A percentile compares a stretch with the other conserved stretches of the same genome.
These are phyloP conservation scores for Apis mellifera DNA, from an alignment of 1,140 invertebrate species.

Conservation along the genomic window DNA sequence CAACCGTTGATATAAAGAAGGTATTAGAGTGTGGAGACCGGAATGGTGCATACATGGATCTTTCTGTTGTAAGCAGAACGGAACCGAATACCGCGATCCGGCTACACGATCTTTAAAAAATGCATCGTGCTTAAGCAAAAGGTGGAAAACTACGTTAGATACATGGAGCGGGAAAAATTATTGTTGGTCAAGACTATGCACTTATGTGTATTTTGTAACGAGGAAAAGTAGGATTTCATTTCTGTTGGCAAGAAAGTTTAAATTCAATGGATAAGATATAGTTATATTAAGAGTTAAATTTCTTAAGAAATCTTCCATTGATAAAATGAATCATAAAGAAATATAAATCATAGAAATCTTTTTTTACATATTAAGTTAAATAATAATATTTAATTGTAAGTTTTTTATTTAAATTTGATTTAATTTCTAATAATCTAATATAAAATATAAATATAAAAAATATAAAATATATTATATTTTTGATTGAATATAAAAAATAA, in stretches of 20 bases:
- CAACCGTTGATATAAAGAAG: conserved; percentile 70
- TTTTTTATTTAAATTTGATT: too few relatives aligned
- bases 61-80: conserved; percentile 78
- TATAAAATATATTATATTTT: too few relatives aligned
- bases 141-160: background rate
- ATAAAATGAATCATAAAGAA: too few relatives aligned
- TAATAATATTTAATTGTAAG: too few relatives aligned
- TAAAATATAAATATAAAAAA: too few relatives aligned
- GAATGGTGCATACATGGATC: conserved; percentile 67
- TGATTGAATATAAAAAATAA: too few relatives aligned
- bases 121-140: conserved; percentile 18
- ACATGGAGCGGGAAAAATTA: background rate
- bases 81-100: conserved; percentile 73
- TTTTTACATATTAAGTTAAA: too few relatives aligned
- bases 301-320: too few relatives aligned
- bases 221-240: background rate
- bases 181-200: too few relatives aligned
- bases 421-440: too few relatives aligned
- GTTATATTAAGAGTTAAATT: too few relatives aligned
- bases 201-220: background rate
- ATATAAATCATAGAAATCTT: too few relatives aligned
- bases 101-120: conserved; percentile 55
- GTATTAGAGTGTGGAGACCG: conserved; percentile 80
- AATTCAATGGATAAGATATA: background rate
- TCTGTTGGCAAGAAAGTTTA: background rate